These are phyloP conservation scores for Drosophila paramelanica DNA, from an alignment of 2,888 invertebrate species.

Conservation along the genomic window DNA sequence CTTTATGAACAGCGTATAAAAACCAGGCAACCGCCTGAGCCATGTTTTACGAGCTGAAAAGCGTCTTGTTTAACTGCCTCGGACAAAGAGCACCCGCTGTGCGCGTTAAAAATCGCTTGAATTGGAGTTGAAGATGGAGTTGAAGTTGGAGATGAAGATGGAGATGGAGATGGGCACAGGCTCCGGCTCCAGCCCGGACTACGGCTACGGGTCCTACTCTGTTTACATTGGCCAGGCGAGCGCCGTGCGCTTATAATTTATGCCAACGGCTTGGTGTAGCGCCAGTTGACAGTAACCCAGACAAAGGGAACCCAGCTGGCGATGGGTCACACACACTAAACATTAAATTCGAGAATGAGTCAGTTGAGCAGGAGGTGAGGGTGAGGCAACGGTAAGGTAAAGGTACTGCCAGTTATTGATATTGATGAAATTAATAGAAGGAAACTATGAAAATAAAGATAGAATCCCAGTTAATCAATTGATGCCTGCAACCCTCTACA, in stretches of 20 bases:
- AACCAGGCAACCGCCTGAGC: slow-evolving; percentile 27
- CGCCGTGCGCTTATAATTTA: slow-evolving; percentile 69
- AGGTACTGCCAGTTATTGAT: slow-evolving; percentile 6
- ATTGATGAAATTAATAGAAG: neutral
- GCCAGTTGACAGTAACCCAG: slow-evolving; percentile 72
- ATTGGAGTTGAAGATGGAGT: slow-evolving; percentile 40
- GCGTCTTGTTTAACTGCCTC: slow-evolving; percentile 78
- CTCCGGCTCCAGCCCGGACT: neutral
- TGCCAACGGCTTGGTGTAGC: slow-evolving; percentile 62
- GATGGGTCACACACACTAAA: slow-evolving; percentile 36
- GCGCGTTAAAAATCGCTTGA: slow-evolving; percentile 76
- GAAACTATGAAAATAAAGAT: neutral
- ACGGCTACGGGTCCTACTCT: slow-evolving; percentile 35
- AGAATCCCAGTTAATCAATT: neutral
- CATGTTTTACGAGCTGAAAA: slow-evolving; percentile 77
- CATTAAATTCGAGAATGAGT: slow-evolving; percentile 43
- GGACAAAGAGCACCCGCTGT: slow-evolving; percentile 76
- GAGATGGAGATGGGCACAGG: neutral
- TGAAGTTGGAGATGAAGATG: slow-evolving; percentile 2
- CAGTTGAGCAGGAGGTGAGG: slow-evolving; percentile 23
- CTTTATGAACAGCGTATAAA: neutral
- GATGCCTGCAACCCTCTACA: slow-evolving; percentile 15
- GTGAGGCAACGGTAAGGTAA: slow-evolving; percentile 2
- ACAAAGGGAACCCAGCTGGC: slow-evolving; percentile 50
- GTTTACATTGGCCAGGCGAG: slow-evolving; percentile 53